Evolutionary conservation across 2,797 vertebrate species (phyloP).

Genomic region (Nyctalus aviator): DNA sequence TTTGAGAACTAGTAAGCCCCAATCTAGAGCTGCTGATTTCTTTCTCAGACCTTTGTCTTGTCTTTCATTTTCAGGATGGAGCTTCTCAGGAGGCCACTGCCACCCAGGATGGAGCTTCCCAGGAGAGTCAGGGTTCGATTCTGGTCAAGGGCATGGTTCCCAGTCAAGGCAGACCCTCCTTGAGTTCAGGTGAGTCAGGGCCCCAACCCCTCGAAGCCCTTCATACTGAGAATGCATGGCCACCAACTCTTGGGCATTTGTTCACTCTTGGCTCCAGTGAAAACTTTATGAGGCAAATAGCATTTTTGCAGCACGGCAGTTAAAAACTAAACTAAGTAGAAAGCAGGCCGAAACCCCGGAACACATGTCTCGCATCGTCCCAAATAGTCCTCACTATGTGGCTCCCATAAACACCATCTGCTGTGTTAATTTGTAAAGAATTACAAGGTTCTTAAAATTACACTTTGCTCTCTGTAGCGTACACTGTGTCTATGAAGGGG

Average conservation of each 20-base stretch:
- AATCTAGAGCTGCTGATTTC: not conserved
- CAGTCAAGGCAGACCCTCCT: no score
- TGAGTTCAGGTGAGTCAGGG: not conserved
- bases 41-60: not conserved
- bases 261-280: slow-evolving; percentile 1
- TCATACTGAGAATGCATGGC: not conserved
- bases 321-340: slow-evolving; percentile 77
- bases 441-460: slow-evolving; percentile 83
- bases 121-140: no score
- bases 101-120: no score
- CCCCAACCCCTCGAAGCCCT: not conserved
- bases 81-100: not conserved
- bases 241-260: not conserved
- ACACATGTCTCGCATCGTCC: slow-evolving; percentile 80
- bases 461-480: slow-evolving; percentile 78
- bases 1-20: not conserved
- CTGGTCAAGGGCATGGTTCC: no score
- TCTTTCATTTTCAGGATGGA: not conserved
- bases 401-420: slow-evolving; percentile 83
- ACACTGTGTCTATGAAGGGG: slow-evolving; percentile 75
- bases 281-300: slow-evolving; percentile 66
- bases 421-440: slow-evolving; percentile 82
- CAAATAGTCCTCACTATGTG: slow-evolving; percentile 77
- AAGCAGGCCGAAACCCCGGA: slow-evolving; percentile 70
- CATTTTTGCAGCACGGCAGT: slow-evolving; percentile 17